A percentile compares a stretch with the other conserved stretches of the same genome.
Conservation (phyloP, 2,797 vertebrate genomes). For the Enteromius paludinosus region DNA sequence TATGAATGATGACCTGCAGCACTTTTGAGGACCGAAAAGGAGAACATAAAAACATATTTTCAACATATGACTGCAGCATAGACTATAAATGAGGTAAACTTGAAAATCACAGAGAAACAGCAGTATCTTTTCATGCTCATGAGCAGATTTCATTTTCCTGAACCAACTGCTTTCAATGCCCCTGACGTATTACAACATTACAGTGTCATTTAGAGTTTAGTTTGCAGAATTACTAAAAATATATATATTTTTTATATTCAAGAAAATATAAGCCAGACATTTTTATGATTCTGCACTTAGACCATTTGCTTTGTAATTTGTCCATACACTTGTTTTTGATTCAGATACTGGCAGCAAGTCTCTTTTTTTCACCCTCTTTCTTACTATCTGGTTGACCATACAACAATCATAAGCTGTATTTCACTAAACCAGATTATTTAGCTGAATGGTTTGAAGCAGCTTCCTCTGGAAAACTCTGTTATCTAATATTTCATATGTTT, state of each 20-base stretch:
- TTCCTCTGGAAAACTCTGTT: constrained; percentile 1
- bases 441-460: constrained; percentile 6
- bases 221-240: neutral
- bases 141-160: constrained; percentile 13
- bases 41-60: constrained; percentile 1
- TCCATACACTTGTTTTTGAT: neutral
- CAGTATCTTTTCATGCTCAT: neutral
- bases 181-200: neutral
- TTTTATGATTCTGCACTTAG: neutral
- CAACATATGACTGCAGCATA: neutral
- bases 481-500: constrained; percentile 27
- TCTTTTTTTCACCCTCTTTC: neutral
- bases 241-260: neutral
- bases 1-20: neutral
- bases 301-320: neutral
- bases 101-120: constrained; percentile 3
- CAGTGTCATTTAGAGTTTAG: neutral
- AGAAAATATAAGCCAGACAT: neutral
- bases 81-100: neutral
- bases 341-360: neutral
- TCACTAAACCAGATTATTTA: constrained; percentile 34
- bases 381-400: neutral
- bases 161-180: constrained; percentile 13
- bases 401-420: constrained; percentile 24
- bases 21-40: neutral